Percentiles rank a stretch among this genome's conserved stretches.
phyloP scores from a whole-genome alignment of 1,140 invertebrate genomes.

The Pararge aegeria region DNA sequence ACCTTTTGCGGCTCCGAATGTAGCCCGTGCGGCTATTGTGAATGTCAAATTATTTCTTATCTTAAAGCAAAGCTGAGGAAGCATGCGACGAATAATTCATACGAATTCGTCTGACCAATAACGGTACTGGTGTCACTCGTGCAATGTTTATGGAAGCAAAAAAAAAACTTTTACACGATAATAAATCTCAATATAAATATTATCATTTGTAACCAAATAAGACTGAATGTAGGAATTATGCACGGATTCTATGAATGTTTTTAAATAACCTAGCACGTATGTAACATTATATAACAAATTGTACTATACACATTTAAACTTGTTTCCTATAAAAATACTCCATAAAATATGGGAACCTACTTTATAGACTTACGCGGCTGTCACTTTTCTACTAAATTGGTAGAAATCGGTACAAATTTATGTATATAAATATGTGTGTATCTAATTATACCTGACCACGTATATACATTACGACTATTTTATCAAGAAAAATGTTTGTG shows the following conservation, averaged over 20 bases:
- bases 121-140: too few species aligned
- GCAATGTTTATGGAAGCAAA: too few species aligned
- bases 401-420: conserved; percentile 9
- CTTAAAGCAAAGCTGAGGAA: too few species aligned
- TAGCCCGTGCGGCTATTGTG: too few species aligned
- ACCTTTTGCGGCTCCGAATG: too few species aligned
- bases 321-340: conserved; percentile 6
- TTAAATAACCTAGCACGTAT: neutral
- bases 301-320: neutral
- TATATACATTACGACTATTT: neutral
- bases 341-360: neutral
- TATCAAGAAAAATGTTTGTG: too few species aligned
- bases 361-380: conserved; percentile 19
- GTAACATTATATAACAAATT: neutral
- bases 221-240: conserved; percentile 6
- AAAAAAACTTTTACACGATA: too few species aligned
- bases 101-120: too few species aligned
- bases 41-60: too few species aligned
- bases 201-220: neutral
- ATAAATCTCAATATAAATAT: neutral
- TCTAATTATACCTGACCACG: too few species aligned
- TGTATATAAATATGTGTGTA: conserved; percentile 7
- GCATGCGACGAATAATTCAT: too few species aligned
- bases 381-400: conserved; percentile 9
- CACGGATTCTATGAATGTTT: neutral